A percentile compares a stretch with the other conserved stretches of the same genome.
These are phyloP conservation scores for Triops longicaudatus DNA, from an alignment of 1,140 invertebrate species.

Conservation along the genomic window DNA sequence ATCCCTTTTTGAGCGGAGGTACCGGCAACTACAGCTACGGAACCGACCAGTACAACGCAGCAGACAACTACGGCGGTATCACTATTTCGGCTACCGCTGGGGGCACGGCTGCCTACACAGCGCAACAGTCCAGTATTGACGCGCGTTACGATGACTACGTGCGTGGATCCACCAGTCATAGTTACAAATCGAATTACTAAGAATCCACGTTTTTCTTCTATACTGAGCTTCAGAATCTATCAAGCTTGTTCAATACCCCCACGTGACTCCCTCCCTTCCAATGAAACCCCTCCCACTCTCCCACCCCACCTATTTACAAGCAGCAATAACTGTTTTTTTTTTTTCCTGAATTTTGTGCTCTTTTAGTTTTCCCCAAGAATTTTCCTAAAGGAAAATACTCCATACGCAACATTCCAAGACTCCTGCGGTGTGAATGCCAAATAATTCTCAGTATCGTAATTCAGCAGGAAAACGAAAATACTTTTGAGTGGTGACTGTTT, in stretches of 20 bases:
- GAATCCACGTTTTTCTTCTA: neutral
- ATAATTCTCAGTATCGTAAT: neutral
- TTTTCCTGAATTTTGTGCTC: neutral
- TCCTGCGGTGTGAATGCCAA: neutral
- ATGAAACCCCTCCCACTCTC: too few species aligned
- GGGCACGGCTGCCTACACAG: neutral
- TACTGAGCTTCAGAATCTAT: neutral
- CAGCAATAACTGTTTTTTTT: constrained; percentile 2
- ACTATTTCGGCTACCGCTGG: constrained; percentile 18
- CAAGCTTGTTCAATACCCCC: neutral
- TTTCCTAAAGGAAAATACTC: neutral
- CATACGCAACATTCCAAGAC: neutral
- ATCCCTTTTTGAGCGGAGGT: neutral
- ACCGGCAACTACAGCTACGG: neutral
- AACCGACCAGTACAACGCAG: neutral
- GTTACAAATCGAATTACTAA: neutral
- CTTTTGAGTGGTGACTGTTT: neutral
- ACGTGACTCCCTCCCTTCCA: too few species aligned
- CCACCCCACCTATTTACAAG: neutral
- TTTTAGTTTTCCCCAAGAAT: neutral
- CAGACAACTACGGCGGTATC: constrained; percentile 26
- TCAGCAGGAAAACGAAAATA: neutral
- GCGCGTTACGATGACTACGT: neutral
- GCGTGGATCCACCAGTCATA: neutral
- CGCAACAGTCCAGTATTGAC: neutral